phyloP scores from a whole-genome alignment of 2,113 vertebrate species.

The Pituophis catenifer region DNA sequence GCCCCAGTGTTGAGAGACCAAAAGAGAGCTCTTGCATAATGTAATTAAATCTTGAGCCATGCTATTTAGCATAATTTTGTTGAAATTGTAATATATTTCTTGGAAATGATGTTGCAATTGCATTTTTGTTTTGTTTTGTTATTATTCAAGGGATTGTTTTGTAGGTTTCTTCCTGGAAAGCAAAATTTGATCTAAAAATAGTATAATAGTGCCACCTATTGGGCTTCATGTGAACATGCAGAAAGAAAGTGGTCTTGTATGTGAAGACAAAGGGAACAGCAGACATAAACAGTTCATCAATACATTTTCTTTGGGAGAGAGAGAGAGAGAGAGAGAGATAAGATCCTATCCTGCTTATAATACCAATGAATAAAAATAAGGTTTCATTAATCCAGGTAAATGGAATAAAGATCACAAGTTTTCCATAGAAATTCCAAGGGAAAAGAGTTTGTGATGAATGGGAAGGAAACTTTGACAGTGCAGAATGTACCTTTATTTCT shows the following conservation, averaged over 20 bases:
- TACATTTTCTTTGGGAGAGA: background rate
- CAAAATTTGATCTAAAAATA: background rate
- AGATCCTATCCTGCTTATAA: background rate
- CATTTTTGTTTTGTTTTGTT: conserved; percentile 37
- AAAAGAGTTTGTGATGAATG: background rate
- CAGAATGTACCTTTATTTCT: background rate
- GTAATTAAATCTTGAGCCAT: background rate
- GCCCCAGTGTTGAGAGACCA: background rate
- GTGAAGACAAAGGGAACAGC: background rate
- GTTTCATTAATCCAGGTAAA: background rate
- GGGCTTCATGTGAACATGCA: background rate
- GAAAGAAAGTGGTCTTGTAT: accelerated
- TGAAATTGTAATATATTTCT: background rate
- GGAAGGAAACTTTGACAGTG: background rate
- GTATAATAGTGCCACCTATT: conserved; percentile 48
- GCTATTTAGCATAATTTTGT: background rate
- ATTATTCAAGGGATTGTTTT: background rate
- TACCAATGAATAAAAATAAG: background rate
- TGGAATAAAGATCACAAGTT: background rate
- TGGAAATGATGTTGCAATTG: conserved; percentile 33
- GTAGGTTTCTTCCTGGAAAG: conserved; percentile 41
- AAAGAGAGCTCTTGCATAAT: background rate
- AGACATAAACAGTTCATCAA: background rate
- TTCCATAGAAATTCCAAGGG: background rate
- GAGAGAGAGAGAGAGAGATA: background rate